Percentiles rank a stretch among this genome's conserved stretches.
Evolutionary conservation across 2,888 invertebrate genomes (phyloP).

Genomic region (Rutpela maculata): DNA sequence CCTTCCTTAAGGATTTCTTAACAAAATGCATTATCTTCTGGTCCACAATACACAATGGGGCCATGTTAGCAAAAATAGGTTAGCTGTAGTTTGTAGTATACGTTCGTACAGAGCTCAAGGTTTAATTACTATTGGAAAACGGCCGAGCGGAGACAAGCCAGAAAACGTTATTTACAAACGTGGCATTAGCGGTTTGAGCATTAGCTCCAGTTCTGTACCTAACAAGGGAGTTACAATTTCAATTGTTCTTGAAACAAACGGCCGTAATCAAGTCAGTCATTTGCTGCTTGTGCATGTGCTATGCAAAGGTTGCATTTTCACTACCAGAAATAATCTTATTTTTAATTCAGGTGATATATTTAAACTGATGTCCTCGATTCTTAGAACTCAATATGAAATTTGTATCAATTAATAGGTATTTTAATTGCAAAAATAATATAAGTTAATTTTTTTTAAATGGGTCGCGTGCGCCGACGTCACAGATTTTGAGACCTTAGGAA

Average conservation of each 20-base stretch:
- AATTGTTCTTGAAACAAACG: constrained; percentile 58
- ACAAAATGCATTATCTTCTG: constrained; percentile 45
- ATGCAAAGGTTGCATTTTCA: constrained; percentile 1
- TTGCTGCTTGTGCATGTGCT: constrained; percentile 10
- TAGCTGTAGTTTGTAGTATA: constrained; percentile 17
- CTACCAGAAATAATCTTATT: not conserved
- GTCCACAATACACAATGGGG: constrained; percentile 46
- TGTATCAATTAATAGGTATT: too few relatives aligned
- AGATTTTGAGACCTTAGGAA: too few relatives aligned
- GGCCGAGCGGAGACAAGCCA: constrained; percentile 43
- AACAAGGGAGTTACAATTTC: constrained; percentile 51
- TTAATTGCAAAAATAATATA: too few relatives aligned
- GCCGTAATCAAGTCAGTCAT: constrained; percentile 52
- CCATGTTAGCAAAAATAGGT: constrained; percentile 46
- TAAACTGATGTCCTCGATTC: not conserved
- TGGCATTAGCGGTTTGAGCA: constrained; percentile 46
- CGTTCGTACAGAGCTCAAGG: constrained; percentile 18
- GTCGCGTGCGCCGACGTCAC: too few relatives aligned
- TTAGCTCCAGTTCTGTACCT: constrained; percentile 41
- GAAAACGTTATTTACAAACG: constrained; percentile 49
- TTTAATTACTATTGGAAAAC: constrained; percentile 51
- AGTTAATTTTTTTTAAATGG: too few relatives aligned
- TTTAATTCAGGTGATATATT: not conserved
- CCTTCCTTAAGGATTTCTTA: not conserved
- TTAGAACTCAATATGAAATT: too few relatives aligned